Conservation (phyloP, 2,113 vertebrate species). For the Nerophis lumbriciformis region DNA sequence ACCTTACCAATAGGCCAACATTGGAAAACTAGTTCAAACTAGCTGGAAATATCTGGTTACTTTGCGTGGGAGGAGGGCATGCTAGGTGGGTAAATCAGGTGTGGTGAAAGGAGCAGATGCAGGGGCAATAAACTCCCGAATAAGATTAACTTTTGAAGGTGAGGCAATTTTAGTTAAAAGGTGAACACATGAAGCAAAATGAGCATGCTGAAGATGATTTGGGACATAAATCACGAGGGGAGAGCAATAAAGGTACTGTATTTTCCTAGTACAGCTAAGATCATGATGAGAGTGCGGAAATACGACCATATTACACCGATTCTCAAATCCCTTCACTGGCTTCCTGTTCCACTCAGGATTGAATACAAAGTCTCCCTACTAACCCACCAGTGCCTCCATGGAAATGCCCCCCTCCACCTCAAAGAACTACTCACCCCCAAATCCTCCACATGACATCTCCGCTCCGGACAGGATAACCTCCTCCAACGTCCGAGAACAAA, state of each 20-base stretch:
- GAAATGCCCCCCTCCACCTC: too few relatives aligned
- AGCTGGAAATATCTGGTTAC: constrained; percentile 22
- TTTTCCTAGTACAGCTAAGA: too few relatives aligned
- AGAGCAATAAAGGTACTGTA: neutral
- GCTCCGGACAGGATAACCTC: too few relatives aligned
- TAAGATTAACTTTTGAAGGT: neutral
- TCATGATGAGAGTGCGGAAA: too few relatives aligned
- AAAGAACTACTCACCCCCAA: too few relatives aligned
- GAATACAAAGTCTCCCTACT: too few relatives aligned
- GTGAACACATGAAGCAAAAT: neutral
- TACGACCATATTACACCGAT: too few relatives aligned
- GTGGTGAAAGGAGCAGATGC: constrained; percentile 5
- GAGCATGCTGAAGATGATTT: neutral
- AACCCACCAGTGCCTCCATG: too few relatives aligned
- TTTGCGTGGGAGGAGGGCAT: neutral
- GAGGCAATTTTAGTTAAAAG: neutral
- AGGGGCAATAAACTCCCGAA: neutral
- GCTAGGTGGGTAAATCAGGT: neutral
- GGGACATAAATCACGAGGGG: neutral
- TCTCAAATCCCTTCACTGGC: too few relatives aligned
- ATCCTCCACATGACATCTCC: too few relatives aligned
- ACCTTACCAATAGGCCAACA: neutral
- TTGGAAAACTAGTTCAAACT: constrained; percentile 16
- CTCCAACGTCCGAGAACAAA: too few relatives aligned
- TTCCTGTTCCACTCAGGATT: too few relatives aligned